These are phyloP conservation scores for Saccostrea echinata DNA, from an alignment of 1,140 invertebrate species.

Conservation along the genomic window DNA sequence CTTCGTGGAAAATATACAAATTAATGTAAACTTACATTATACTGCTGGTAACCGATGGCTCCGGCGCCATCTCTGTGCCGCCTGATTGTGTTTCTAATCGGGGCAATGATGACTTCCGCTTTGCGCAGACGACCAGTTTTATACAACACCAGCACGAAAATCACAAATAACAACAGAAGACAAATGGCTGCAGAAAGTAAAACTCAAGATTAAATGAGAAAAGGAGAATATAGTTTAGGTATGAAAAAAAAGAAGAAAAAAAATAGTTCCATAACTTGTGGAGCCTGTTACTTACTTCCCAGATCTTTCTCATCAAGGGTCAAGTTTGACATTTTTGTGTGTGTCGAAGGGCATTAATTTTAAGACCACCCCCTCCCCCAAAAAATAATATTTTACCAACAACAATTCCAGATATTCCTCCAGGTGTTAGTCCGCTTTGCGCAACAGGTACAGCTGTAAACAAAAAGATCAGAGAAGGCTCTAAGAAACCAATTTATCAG, in stretches of 20 bases:
- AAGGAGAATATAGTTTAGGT: too few relatives aligned
- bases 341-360: too few relatives aligned
- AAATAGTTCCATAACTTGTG: too few relatives aligned
- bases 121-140: constrained; percentile 46
- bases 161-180: constrained; percentile 34
- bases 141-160: constrained; percentile 22
- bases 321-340: too few relatives aligned
- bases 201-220: constrained; percentile 43
- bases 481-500: too few relatives aligned
- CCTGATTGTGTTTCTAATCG: constrained; percentile 41
- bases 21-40: constrained; percentile 34
- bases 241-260: too few relatives aligned
- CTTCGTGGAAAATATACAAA: too few relatives aligned
- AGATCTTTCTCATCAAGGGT: too few relatives aligned
- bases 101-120: constrained; percentile 35
- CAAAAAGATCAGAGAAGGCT: neutral
- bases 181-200: constrained; percentile 40
- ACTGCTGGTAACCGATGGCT: constrained; percentile 42
- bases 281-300: too few relatives aligned
- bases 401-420: neutral
- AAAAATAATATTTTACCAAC: neutral
- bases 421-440: neutral
- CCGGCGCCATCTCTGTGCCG: neutral
- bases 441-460: neutral
- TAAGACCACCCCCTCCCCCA: too few relatives aligned